Evolutionary conservation across 2,888 invertebrate genomes (phyloP), one percentile per base, ranked within the genome.

Genomic region (Cheilosia vulpina): DNA sequence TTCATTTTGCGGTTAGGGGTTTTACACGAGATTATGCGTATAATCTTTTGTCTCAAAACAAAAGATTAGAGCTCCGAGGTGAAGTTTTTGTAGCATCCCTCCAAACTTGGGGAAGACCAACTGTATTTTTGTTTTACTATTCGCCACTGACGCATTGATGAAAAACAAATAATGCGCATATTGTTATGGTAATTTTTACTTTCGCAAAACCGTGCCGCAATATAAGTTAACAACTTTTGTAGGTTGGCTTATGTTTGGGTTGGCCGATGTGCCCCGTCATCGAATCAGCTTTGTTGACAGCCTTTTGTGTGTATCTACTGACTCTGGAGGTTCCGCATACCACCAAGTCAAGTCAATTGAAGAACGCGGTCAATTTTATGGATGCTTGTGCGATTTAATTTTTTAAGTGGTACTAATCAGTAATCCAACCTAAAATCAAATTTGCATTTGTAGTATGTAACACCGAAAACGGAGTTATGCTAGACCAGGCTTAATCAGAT

Each of bases 51-150:
- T 21, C 4, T 1, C 27, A 50, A 60, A 24, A 71, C 71, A 71
- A 71, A 71, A 58, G 60, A 38, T 38, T 27, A 41, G 41, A 41
- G 11, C 13, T 4, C 62, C 62, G 72, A 72, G 50, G 58, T 58
- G 45, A 45, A 5, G 45, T n/a, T 24, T 2, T 27, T 4, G 4
- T 31, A 21, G 11, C 27, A 47, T 19, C 1, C 13, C 13, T 19
- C 1, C 13, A 7, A 9, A 7, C 52, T 66, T 6, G 60, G 58
- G 58, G n/a, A 58, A 58, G 43, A 50, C 50, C 71, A 57, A 69
- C 47, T 50, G 17, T n/a, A 5, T 31, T 45, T 21, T 47, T 47
- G 15, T n/a, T 31, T 9, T 7, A 45, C 2, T 17, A 17, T 17
- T 27, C 15, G 21, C n/a, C 15, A 50, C 58, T 50, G 34, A 60